A percentile compares a stretch with the other conserved stretches of the same genome.
phyloP scores from a whole-genome alignment of 2,888 invertebrate species.

The Spilarctia lutea region DNA sequence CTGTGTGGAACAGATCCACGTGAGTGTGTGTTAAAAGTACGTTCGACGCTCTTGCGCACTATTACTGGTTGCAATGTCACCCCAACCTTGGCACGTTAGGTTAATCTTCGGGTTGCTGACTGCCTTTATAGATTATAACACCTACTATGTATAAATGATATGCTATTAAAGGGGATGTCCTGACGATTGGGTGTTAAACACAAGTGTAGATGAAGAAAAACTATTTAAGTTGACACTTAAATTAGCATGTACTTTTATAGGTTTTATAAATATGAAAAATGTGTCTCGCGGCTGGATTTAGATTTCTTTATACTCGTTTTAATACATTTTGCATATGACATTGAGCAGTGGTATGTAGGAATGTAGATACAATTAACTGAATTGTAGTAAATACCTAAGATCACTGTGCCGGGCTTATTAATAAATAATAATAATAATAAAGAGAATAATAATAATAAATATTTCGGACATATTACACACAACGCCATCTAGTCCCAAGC shows the following conservation, averaged over 20 bases:
- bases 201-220: neutral
- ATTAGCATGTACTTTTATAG: neutral
- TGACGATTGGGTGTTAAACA: slow-evolving; percentile 18
- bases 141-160: slow-evolving; percentile 30
- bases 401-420: too few relatives aligned
- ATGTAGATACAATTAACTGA: neutral
- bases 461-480: too few relatives aligned
- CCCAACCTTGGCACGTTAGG: slow-evolving; percentile 67
- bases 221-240: neutral
- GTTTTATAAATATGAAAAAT: neutral
- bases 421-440: too few relatives aligned
- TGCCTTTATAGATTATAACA: slow-evolving; percentile 60
- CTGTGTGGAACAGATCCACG: slow-evolving; percentile 8
- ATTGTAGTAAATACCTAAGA: neutral
- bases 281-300: neutral
- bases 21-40: slow-evolving; percentile 40
- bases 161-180: slow-evolving; percentile 23
- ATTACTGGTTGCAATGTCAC: slow-evolving; percentile 69
- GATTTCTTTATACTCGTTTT: neutral
- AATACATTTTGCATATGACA: neutral
- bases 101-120: slow-evolving; percentile 72
- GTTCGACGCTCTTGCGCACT: slow-evolving; percentile 61
- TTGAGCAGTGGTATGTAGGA: neutral
- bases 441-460: too few relatives aligned
- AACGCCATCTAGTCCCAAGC: too few relatives aligned